Percentiles rank a stretch among this genome's conserved stretches.
These are phyloP conservation scores for Drosophila seguyi DNA, from an alignment of 1,140 invertebrate species.

Conservation along the genomic window DNA sequence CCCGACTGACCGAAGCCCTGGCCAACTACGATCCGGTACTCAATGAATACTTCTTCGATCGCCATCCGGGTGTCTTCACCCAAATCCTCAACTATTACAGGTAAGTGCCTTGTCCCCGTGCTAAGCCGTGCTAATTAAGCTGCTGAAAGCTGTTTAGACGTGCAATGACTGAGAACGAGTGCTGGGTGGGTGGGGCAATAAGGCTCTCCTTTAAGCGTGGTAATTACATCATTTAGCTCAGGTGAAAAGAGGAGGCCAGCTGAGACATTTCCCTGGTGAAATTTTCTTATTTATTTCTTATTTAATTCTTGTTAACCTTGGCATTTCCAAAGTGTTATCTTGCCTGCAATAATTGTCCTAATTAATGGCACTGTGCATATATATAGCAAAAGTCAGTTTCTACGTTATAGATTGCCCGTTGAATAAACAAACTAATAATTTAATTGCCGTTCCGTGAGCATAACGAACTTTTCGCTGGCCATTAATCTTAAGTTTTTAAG, in stretches of 20 bases:
- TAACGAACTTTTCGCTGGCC: conserved; percentile 19
- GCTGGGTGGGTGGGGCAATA: not conserved
- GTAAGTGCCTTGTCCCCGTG: conserved; percentile 80
- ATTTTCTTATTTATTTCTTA: conserved; percentile 1
- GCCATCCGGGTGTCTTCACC: conserved; percentile 98
- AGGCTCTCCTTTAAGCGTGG: not conserved
- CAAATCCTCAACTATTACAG: conserved; percentile 96
- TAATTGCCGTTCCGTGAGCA: conserved; percentile 54
- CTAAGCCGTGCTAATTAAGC: conserved; percentile 21
- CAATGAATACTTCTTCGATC: conserved; percentile 99
- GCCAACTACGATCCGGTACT: conserved; percentile 98
- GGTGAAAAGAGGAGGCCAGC: no score
- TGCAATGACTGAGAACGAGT: conserved; percentile 28
- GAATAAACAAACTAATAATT: conserved; percentile 59
- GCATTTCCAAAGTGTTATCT: conserved; percentile 23
- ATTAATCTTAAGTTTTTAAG: conserved; percentile 66
- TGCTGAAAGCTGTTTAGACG: conserved; percentile 33
- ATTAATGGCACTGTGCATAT: conserved; percentile 28
- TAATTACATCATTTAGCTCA: conserved; percentile 39
- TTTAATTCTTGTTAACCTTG: conserved; percentile 1
- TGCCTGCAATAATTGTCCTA: conserved; percentile 8
- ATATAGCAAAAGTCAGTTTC: conserved; percentile 36
- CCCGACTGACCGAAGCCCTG: conserved; percentile 94
- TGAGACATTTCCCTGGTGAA: conserved; percentile 3
- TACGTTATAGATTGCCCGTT: conserved; percentile 15